Conservation (phyloP, 2,113 vertebrate species). For the Epinephelus fuscoguttatus region DNA sequence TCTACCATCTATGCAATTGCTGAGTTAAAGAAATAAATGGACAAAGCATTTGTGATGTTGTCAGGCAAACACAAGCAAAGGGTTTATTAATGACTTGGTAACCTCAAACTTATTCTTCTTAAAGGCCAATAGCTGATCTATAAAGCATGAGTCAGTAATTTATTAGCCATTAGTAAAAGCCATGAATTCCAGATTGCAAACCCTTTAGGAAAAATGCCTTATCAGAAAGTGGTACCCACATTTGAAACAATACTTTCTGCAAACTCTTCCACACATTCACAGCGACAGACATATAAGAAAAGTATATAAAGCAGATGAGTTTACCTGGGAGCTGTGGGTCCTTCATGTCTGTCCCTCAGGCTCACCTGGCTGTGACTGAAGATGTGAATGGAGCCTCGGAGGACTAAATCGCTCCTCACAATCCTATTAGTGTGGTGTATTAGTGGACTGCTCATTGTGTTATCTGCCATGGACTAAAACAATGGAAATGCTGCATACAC, state of each 20-base stretch:
- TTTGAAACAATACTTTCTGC: background rate
- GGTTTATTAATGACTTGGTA: background rate
- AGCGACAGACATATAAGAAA: background rate
- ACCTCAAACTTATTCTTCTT: background rate
- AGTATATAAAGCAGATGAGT: background rate
- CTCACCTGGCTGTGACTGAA: constrained; percentile 58
- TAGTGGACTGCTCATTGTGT: constrained; percentile 59
- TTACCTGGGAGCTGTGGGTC: constrained; percentile 81
- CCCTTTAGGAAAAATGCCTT: background rate
- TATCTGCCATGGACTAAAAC: constrained; percentile 32
- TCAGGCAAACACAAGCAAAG: background rate
- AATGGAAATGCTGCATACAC: constrained; percentile 46
- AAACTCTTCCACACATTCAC: background rate
- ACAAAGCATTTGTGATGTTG: background rate
- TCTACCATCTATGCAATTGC: background rate
- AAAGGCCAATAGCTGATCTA: background rate
- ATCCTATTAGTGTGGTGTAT: constrained; percentile 82
- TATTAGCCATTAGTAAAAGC: background rate
- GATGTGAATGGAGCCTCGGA: constrained; percentile 47
- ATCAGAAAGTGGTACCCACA: background rate
- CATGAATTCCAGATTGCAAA: background rate
- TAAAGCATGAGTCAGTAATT: background rate
- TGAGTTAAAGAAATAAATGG: background rate
- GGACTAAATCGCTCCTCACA: constrained; percentile 62
- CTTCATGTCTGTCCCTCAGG: constrained; percentile 74